Evolutionary conservation across 2,888 invertebrate genomes (phyloP), one percentile per base, ranked within the genome.

Genomic region (Netelia inedita): DNA sequence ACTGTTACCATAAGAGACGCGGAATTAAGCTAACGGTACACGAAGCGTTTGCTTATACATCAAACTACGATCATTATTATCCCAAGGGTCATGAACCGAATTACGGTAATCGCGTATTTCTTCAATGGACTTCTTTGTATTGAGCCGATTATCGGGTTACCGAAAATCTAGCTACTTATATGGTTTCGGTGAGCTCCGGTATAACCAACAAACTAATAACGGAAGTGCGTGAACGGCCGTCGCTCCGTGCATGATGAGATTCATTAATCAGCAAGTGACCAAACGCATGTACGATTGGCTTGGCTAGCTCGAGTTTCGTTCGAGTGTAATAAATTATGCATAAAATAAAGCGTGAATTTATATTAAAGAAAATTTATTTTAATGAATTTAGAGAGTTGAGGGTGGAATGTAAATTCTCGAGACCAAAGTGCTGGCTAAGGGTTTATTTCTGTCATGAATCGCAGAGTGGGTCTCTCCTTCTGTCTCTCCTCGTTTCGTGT

Each of bases 391-490:
- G 16, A 50, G 5, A 19, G 14, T 69, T 14, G 11, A 10, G 10
- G n/a, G 11, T 14, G 65, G 35, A 79, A 79, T 46, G 59, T 41
- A 74, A 72, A 79, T 65, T 79, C 59, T n/a, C 65, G 61, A 80
- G 80, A 61, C 72, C 1, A 41, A 35, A 35, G 69, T 57, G 63
- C 76, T 43, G 86, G 84, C 83, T 74, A 87, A 85, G 88, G 85
- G 87, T 89, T 89, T 89, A 89, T 88, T 89, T 89, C 83, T 21
- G 89, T 88, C 89, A 59, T 41, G 66, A 66, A 82, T 63, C 46
- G 75, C 61, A 78, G 55, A 75, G 79, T 16, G 69, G 63, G 63
- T 43, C 14, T 23, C 9, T 72, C 28, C 41, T 65, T 63, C 19
- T 23, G 66, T 35, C 41, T 50, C 19, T 57, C 41, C 78, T 84